phyloP scores from a whole-genome alignment of 1,140 invertebrate genomes.

The Saccostrea cuccullata region DNA sequence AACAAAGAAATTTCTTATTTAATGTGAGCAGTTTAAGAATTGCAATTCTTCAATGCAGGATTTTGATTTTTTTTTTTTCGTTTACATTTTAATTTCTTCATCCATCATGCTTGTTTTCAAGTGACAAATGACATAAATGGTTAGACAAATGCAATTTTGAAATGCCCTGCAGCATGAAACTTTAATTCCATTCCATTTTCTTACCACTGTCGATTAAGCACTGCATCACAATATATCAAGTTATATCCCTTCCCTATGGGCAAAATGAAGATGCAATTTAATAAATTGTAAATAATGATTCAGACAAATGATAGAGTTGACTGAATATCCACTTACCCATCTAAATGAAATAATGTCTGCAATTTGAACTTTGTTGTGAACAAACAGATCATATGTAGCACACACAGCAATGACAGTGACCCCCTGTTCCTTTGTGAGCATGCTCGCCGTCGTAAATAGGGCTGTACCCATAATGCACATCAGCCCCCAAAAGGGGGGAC shows the following conservation, averaged over 20 bases:
- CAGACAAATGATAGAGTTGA: not conserved
- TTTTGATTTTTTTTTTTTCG: not conserved
- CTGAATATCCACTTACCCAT: slow-evolving; percentile 60
- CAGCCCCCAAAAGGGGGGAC: slow-evolving; percentile 67
- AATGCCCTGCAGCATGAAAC: not conserved
- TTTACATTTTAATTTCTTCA: not conserved
- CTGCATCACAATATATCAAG: not conserved
- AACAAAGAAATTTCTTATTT: not conserved
- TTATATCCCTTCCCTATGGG: not conserved
- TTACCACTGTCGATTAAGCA: not conserved
- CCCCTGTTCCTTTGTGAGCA: slow-evolving; percentile 87
- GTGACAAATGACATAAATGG: not conserved
- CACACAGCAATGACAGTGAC: slow-evolving; percentile 93
- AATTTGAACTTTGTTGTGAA: slow-evolving; percentile 76
- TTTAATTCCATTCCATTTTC: not conserved
- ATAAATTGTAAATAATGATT: not conserved
- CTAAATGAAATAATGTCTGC: slow-evolving; percentile 64
- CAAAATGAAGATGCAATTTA: not conserved
- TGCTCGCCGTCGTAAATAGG: slow-evolving; percentile 69
- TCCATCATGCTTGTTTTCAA: not conserved
- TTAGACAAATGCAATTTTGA: not conserved
- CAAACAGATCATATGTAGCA: slow-evolving; percentile 86
- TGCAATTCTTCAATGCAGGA: not conserved
- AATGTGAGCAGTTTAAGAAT: not conserved
- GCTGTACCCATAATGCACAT: slow-evolving; percentile 60